These are phyloP conservation scores for Drosophila parabipectinata DNA, from an alignment of 1,140 invertebrate species.

Conservation along the genomic window DNA sequence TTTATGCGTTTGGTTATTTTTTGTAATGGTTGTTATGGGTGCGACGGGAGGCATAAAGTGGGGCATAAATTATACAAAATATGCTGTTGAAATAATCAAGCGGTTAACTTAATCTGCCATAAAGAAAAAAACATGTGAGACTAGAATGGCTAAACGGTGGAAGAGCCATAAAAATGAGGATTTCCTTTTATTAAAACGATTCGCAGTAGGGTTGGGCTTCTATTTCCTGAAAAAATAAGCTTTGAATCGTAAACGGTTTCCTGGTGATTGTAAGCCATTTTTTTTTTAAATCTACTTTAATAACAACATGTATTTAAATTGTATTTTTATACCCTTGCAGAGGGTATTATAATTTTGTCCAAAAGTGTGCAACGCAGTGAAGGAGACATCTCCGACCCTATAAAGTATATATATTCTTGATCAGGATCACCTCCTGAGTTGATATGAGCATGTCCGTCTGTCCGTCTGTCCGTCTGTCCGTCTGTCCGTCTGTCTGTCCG, in stretches of 20 bases:
- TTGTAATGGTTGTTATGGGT: constrained; percentile 37
- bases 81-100: constrained; percentile 76
- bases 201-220: not conserved
- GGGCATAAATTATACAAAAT: constrained; percentile 74
- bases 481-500: too few species aligned
- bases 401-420: too few species aligned
- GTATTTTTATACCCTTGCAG: too few species aligned
- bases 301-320: not conserved
- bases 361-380: too few species aligned
- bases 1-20: constrained; percentile 38
- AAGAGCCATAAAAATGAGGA: constrained; percentile 27
- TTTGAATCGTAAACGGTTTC: constrained; percentile 11
- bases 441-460: too few species aligned
- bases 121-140: constrained; percentile 42
- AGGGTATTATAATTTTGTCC: too few species aligned
- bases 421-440: too few species aligned
- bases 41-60: constrained; percentile 39
- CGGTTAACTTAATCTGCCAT: constrained; percentile 75
- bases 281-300: not conserved
- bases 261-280: not conserved
- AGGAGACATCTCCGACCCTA: too few species aligned
- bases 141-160: constrained; percentile 12
- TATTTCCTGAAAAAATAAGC: not conserved
- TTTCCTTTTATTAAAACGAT: constrained; percentile 30
- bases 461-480: too few species aligned